Evolutionary conservation across 92 coral and sea anemone genomes (phyloP).

Genomic region (Galaxea fascicularis): DNA sequence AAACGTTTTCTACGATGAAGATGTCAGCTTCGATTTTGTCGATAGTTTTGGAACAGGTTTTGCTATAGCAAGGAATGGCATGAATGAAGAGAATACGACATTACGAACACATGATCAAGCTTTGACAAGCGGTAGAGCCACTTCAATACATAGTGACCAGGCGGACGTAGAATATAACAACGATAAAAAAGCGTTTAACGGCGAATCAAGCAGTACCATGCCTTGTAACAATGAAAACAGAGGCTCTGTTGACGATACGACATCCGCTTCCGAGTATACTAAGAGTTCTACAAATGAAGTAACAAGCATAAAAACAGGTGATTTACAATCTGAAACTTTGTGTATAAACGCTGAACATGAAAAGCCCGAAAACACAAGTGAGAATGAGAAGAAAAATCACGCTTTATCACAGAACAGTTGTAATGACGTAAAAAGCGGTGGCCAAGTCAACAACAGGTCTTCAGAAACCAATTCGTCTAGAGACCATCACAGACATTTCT

Average conservation of each 20-base stretch:
- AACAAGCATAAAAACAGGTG: neutral
- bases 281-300: neutral
- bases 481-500: neutral
- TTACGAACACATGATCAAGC: neutral
- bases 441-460: neutral
- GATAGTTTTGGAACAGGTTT: conserved; percentile 29
- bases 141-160: neutral
- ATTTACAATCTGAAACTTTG: neutral
- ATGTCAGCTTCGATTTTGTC: conserved; percentile 30
- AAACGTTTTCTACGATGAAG: conserved; percentile 28
- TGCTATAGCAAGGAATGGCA: neutral
- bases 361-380: neutral
- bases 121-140: neutral
- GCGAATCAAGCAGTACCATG: neutral
- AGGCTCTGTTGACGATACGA: neutral
- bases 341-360: neutral
- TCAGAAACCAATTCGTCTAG: neutral
- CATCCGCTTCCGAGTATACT: neutral
- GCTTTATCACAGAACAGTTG: neutral
- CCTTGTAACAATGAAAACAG: conserved; percentile 3
- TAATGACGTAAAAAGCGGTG: neutral
- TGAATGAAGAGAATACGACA: neutral
- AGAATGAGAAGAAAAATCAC: neutral
- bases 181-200: conserved; percentile 1
- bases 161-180: too few species aligned